Evolutionary conservation across 1,140 invertebrate genomes (phyloP).

Genomic region (Metaphire vulgaris): DNA sequence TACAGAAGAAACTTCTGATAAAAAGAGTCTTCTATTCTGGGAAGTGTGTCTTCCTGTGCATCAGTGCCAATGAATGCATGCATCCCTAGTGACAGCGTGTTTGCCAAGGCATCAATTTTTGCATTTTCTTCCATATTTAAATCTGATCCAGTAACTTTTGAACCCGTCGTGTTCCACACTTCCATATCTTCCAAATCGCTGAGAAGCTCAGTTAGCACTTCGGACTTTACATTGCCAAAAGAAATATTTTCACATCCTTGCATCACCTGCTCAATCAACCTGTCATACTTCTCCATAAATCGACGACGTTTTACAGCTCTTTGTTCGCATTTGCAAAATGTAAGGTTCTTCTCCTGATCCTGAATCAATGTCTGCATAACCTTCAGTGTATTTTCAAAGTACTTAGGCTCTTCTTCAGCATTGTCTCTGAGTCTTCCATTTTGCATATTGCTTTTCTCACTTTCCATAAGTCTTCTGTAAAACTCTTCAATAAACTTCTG

Average conservation of each 20-base stretch:
- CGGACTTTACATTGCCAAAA: not conserved
- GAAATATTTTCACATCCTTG: not conserved
- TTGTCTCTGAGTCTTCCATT: not conserved
- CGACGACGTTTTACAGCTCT: not conserved
- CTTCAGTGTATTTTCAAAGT: not conserved
- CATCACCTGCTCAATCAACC: not conserved
- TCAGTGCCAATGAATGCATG: not conserved
- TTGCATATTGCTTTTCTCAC: not conserved
- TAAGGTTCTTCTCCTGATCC: not conserved
- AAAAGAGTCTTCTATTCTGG: not conserved
- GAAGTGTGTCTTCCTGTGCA: not conserved
- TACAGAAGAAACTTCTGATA: not conserved
- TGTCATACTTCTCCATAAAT: not conserved
- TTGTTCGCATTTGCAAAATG: not conserved
- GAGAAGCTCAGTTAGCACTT: not conserved
- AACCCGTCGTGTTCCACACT: not conserved
- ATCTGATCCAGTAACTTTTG: not conserved
- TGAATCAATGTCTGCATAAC: not conserved
- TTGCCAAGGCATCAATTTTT: not conserved
- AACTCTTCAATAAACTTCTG: not conserved
- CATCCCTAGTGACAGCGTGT: not conserved
- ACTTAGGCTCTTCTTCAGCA: not conserved
- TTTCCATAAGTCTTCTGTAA: not conserved
- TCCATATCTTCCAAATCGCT: not conserved
- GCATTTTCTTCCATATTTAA: not conserved